Conservation (phyloP, 2,797 vertebrate genomes). For the Parauchenoglanis punctatus region DNA sequence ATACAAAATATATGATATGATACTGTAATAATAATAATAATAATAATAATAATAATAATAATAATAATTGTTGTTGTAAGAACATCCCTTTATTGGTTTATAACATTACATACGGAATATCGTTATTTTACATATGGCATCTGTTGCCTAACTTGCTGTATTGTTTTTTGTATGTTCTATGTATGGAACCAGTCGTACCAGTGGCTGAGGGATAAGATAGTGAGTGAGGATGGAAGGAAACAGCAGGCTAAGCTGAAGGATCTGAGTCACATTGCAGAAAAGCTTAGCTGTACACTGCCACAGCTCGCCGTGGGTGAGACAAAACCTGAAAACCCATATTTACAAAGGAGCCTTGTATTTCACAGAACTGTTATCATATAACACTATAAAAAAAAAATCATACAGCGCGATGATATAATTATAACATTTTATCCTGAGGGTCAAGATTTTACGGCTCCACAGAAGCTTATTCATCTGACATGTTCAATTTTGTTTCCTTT, state of each 20-base stretch:
- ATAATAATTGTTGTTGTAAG: background rate
- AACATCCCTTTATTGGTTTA: background rate
- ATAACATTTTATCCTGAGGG: background rate
- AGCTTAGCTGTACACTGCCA: constrained; percentile 93
- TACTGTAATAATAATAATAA: background rate
- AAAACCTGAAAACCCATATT: constrained; percentile 43
- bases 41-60: background rate
- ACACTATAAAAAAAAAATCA: background rate
- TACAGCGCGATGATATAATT: background rate
- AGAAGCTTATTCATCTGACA: background rate
- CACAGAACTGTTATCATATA: background rate
- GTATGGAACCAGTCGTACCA: constrained; percentile 85
- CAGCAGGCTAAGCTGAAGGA: constrained; percentile 96
- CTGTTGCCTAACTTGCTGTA: background rate
- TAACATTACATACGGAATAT: no score
- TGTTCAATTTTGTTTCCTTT: background rate
- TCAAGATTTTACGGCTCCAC: background rate
- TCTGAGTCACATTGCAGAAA: constrained; percentile 88
- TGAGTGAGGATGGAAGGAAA: constrained; percentile 92
- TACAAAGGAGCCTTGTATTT: background rate
- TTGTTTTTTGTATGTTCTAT: constrained; percentile 16
- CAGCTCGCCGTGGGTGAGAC: constrained; percentile 92
- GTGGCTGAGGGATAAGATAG: constrained; percentile 95
- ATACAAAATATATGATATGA: background rate
- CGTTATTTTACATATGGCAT: background rate